phyloP scores from a whole-genome alignment of 2,113 vertebrate genomes.

The Nanger granti region DNA sequence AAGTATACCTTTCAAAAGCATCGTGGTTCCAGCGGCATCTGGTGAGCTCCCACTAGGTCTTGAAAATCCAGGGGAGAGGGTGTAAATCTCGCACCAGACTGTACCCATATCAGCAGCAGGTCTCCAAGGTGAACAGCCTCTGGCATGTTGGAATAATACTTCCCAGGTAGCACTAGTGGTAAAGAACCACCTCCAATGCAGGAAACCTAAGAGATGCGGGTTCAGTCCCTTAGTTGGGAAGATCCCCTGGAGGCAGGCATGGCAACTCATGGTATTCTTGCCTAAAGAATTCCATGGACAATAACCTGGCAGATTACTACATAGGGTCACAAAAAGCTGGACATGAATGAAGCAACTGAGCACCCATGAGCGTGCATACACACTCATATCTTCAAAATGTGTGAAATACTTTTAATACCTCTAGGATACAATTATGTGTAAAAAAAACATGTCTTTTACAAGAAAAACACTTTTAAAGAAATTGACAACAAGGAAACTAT shows the following conservation, averaged over 20 bases:
- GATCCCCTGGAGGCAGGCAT: not conserved
- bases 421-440: not conserved
- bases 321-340: not conserved
- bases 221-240: not conserved
- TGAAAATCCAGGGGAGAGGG: not conserved
- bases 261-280: not conserved
- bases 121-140: not conserved
- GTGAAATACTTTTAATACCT: not conserved
- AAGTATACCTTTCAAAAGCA: not conserved
- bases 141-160: not conserved
- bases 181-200: not conserved
- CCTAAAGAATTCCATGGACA: not conserved
- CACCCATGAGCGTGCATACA: not conserved
- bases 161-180: not conserved
- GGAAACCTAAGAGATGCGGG: not conserved
- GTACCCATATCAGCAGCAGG: not conserved
- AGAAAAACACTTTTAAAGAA: not conserved
- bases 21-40: not conserved
- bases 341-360: not conserved
- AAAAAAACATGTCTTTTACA: not conserved
- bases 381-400: not conserved
- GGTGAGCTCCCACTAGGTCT: not conserved
- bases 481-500: not conserved
- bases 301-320: not conserved
- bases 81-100: accelerated